Evolutionary conservation across 2,888 invertebrate species (phyloP).

Genomic region (Mellilla xanthometata): DNA sequence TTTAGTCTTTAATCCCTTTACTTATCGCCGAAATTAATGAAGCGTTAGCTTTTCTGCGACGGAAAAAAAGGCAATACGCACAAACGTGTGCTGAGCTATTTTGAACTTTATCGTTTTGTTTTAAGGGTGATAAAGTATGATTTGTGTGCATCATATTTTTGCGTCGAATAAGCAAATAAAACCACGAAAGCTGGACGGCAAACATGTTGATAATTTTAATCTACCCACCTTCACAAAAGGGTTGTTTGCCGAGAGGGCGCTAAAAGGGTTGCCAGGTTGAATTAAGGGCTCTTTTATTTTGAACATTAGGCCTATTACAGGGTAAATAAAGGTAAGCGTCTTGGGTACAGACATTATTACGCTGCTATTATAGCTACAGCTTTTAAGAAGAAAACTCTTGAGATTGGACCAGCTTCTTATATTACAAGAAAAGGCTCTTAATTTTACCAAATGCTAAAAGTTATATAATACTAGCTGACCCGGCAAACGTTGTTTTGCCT

Average conservation of each 20-base stretch:
- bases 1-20: slow-evolving; percentile 19
- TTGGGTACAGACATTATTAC: slow-evolving; percentile 15
- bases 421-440: too few species aligned
- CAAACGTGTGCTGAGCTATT: neutral
- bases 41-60: slow-evolving; percentile 19
- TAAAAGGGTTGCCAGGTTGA: slow-evolving; percentile 57
- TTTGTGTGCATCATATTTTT: slow-evolving; percentile 32
- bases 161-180: slow-evolving; percentile 45
- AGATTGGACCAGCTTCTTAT: too few species aligned
- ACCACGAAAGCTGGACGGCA: slow-evolving; percentile 41
- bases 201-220: slow-evolving; percentile 62
- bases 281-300: slow-evolving; percentile 52
- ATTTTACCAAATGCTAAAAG: too few species aligned
- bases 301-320: slow-evolving; percentile 30
- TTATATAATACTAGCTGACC: too few species aligned
- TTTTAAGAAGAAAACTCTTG: slow-evolving; percentile 13
- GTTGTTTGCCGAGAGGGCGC: slow-evolving; percentile 46
- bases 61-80: slow-evolving; percentile 7
- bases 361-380: slow-evolving; percentile 9
- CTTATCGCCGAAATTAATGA: slow-evolving; percentile 22
- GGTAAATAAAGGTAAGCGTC: slow-evolving; percentile 26
- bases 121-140: neutral
- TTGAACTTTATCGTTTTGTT: slow-evolving; percentile 1
- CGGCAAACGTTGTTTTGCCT: too few species aligned
- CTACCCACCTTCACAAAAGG: slow-evolving; percentile 47